Base-by-base conservation (phyloP, 2,888 invertebrate species). In the Unio delphinus region DNA sequence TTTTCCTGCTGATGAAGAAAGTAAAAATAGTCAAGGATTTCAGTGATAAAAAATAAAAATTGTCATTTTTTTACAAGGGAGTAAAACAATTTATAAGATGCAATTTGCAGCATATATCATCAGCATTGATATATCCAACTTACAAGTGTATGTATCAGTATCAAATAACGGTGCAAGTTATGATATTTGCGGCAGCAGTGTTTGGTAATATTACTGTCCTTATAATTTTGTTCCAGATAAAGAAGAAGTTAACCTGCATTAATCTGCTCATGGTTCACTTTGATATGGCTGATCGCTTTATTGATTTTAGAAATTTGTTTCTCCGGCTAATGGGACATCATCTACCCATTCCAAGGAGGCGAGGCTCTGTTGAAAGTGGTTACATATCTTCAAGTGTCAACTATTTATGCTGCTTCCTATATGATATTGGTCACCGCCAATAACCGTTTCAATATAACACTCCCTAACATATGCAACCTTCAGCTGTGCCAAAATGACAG, bases 201-300 rank as follows among this genome's bases (percentile, higher is more conserved):
- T 67, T 84, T 4, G 87, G 87, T 1, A 88, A 88, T 68, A 66
- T 78, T 3, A 83, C 81, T 54, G 87, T 88, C 6, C 69, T 88
- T 30, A 67, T 82, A 15, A 56, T 64, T 17, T 80, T 84, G 7
- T 78, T 85, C 45, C 67, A 77, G 57, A 72, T 85, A 34, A 71
- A 80, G 34, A 91, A 92, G 79, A 93, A 93, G 80, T 89, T 93
- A 34, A 92, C 93, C 17, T 90, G 94, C 55, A 94, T 94, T 93
- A 93, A 93, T 85, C 92, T 93, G 85, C 93, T 94, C 85, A 94
- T 94, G 80, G 89, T 94, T 62, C 94, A 94, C 83, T 90, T 94
- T 67, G 93, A 93, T 82, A 90, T 94, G 28, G 94, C 94, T 3
- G 94, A 94, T 86, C 90, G 94, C 63, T 91, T 93, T 70, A 94